Conservation (phyloP, 2,797 vertebrate species). For the Monodelphis domestica region DNA sequence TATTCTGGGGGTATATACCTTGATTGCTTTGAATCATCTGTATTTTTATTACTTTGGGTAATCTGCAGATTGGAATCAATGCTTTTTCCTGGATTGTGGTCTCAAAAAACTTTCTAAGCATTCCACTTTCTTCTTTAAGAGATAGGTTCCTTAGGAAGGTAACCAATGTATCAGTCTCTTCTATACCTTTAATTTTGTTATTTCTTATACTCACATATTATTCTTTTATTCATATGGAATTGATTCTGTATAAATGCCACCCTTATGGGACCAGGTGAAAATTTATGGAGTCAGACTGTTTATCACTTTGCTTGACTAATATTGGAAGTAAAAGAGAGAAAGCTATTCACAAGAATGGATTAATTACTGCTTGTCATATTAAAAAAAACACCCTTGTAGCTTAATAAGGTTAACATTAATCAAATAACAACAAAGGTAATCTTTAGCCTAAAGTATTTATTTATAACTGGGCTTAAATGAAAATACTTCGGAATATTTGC, state of each 20-base stretch:
- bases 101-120: constrained; percentile 30
- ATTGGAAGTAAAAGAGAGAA: neutral
- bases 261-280: neutral
- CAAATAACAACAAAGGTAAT: neutral
- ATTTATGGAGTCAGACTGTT: neutral
- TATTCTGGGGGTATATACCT: neutral
- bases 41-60: neutral
- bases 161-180: constrained; percentile 12
- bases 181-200: constrained; percentile 10
- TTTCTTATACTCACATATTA: constrained; percentile 40
- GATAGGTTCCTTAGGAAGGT: neutral
- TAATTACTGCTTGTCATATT: neutral
- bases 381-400: neutral
- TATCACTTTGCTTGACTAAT: neutral
- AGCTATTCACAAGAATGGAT: neutral
- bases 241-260: neutral
- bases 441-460: neutral
- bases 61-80: neutral
- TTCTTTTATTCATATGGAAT: constrained; percentile 50
- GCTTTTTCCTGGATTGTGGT: neutral
- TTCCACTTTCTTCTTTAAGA: constrained; percentile 39
- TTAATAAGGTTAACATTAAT: neutral
- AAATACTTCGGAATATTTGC: neutral
- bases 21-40: neutral
- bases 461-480: neutral